Evolutionary conservation across 2,888 invertebrate species (phyloP).

Genomic region (Ernsta delagoae): DNA sequence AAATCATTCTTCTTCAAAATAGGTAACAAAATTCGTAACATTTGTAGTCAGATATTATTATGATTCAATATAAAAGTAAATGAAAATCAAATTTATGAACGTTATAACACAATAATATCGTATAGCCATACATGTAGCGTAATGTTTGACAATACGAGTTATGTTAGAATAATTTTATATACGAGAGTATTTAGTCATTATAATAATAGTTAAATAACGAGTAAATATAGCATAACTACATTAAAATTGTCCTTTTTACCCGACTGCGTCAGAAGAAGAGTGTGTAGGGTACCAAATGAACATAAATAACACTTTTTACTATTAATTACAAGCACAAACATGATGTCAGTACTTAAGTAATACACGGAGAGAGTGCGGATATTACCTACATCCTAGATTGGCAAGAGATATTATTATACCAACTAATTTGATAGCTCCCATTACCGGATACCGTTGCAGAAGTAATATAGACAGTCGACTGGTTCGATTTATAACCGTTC

Average conservation of each 20-base stretch:
- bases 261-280: too few species aligned
- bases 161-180: too few species aligned
- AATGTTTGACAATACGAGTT: too few species aligned
- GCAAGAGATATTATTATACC: conserved; percentile 15
- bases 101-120: too few species aligned
- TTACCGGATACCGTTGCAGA: conserved; percentile 66
- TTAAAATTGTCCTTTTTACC: too few species aligned
- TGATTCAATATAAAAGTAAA: background rate
- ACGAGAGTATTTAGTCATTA: too few species aligned
- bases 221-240: too few species aligned
- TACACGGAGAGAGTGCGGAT: conserved; percentile 8
- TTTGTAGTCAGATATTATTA: background rate
- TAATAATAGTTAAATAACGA: too few species aligned
- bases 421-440: conserved; percentile 71
- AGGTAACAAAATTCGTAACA: background rate
- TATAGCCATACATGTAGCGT: too few species aligned
- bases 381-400: conserved; percentile 11
- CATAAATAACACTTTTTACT: background rate
- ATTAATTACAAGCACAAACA: background rate
- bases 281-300: too few species aligned
- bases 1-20: background rate
- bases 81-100: background rate
- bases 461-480: conserved; percentile 58
- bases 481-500: conserved; percentile 71
- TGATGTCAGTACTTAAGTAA: background rate